These are phyloP conservation scores for Danio aesculapii DNA, from an alignment of 2,797 vertebrate genomes.

Conservation along the genomic window DNA sequence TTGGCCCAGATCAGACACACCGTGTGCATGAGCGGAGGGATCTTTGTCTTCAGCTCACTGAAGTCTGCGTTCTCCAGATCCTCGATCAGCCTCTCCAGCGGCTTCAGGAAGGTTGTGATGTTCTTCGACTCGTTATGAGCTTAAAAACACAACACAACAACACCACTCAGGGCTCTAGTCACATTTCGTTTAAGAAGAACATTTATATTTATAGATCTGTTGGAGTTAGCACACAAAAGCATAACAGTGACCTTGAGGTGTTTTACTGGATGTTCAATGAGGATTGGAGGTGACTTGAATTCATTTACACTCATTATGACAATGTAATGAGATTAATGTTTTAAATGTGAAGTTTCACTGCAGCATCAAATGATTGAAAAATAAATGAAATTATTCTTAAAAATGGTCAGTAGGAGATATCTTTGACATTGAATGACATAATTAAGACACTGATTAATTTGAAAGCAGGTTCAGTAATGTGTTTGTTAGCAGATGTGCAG, in stretches of 20 bases:
- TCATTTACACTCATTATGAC: too few species aligned
- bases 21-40: constrained; percentile 85
- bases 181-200: neutral
- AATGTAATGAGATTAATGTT: too few species aligned
- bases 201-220: neutral
- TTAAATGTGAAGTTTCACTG: too few species aligned
- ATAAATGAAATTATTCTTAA: too few species aligned
- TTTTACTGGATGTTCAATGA: too few species aligned
- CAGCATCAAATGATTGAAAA: too few species aligned
- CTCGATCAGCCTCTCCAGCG: constrained; percentile 81
- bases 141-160: constrained; percentile 57
- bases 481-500: too few species aligned
- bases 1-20: constrained; percentile 90
- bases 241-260: neutral
- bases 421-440: too few species aligned
- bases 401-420: too few species aligned
- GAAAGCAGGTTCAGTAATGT: too few species aligned
- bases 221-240: neutral
- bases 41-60: constrained; percentile 74
- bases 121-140: constrained; percentile 87
- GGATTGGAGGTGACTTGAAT: too few species aligned
- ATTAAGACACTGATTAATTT: too few species aligned
- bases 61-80: constrained; percentile 85
- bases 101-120: constrained; percentile 82
- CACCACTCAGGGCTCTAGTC: neutral